phyloP scores from a whole-genome alignment of 1,140 invertebrate genomes.

The Drosophila eugracilis region DNA sequence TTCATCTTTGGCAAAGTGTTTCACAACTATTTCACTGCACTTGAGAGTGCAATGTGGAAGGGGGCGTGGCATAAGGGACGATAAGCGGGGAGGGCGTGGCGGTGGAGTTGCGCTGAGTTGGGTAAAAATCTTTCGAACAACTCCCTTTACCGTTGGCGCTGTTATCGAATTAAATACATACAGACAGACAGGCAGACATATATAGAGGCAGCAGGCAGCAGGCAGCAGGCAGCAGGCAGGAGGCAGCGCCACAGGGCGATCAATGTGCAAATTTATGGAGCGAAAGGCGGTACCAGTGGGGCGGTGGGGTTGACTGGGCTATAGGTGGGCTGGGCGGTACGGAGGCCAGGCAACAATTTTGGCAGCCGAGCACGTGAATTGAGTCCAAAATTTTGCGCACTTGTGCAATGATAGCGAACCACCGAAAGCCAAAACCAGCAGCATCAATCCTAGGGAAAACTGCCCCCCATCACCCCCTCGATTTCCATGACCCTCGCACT shows the following conservation, averaged over 20 bases:
- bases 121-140: constrained; percentile 68
- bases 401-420: constrained; percentile 77
- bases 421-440: constrained; percentile 34
- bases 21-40: constrained; percentile 82
- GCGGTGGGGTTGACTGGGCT: not conserved
- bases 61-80: not conserved
- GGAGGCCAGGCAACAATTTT: constrained; percentile 68
- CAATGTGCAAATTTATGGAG: constrained; percentile 80
- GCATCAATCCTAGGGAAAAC: constrained; percentile 25
- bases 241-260: constrained; percentile 69
- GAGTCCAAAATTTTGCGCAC: constrained; percentile 82
- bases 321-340: constrained; percentile 1
- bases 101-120: constrained; percentile 40
- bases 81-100: not conserved
- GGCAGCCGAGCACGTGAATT: constrained; percentile 80
- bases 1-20: constrained; percentile 83
- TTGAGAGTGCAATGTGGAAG: constrained; percentile 58
- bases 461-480: not conserved
- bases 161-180: constrained; percentile 81
- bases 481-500: not conserved
- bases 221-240: no score
- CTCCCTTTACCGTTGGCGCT: constrained; percentile 48
- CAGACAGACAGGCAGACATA: constrained; percentile 54
- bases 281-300: constrained; percentile 55
- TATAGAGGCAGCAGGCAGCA: no score